These are phyloP conservation scores for Meteorus sp. DNA, from an alignment of 1,140 invertebrate genomes.

Conservation along the genomic window DNA sequence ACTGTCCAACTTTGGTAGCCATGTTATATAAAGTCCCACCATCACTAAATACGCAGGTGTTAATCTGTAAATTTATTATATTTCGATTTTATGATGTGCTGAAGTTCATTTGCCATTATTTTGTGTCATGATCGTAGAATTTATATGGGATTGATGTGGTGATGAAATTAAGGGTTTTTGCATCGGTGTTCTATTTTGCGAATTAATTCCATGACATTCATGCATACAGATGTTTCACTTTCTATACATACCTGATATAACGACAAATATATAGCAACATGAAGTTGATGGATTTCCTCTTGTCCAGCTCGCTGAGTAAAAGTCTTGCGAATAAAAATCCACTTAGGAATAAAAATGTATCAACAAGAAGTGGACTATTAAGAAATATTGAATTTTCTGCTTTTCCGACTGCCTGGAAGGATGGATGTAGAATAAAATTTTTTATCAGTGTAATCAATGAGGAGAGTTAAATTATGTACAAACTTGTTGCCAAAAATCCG, in stretches of 20 bases:
- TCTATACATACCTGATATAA: conserved; percentile 63
- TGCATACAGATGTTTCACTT: conserved; percentile 23
- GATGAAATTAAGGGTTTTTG: too few relatives aligned
- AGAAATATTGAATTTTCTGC: conserved; percentile 60
- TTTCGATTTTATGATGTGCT: not conserved
- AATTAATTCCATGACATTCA: too few relatives aligned
- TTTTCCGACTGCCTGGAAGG: conserved; percentile 38
- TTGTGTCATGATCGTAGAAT: not conserved
- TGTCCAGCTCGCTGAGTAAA: conserved; percentile 69
- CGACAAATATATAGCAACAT: conserved; percentile 65
- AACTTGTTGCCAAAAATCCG: conserved; percentile 64
- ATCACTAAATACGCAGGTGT: conserved; percentile 71
- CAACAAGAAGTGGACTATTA: conserved; percentile 67
- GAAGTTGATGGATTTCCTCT: conserved; percentile 66
- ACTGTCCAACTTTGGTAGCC: conserved; percentile 65
- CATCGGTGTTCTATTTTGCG: too few relatives aligned
- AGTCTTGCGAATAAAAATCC: conserved; percentile 69
- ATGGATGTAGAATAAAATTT: conserved; percentile 15
- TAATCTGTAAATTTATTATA: conserved; percentile 56
- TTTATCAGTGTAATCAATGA: not conserved
- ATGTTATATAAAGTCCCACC: conserved; percentile 71
- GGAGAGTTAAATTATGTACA: conserved; percentile 26
- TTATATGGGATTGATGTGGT: too few relatives aligned
- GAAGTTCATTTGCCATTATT: not conserved
- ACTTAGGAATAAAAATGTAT: conserved; percentile 71